phyloP scores from a whole-genome alignment of 2,797 vertebrate genomes.

The Hippoglossus hippoglossus region DNA sequence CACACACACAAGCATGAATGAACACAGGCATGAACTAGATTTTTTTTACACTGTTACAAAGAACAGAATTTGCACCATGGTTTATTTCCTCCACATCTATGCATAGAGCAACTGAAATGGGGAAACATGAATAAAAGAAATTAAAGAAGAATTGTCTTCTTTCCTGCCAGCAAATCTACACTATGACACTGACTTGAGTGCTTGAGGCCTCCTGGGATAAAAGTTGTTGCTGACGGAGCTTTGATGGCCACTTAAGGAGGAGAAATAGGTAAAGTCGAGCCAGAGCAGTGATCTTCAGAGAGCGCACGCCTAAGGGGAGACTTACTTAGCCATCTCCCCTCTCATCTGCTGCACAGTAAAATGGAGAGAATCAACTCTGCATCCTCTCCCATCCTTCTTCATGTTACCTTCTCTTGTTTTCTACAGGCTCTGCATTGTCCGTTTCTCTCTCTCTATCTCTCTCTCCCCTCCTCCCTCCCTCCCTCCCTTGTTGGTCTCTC shows the following conservation, averaged over 20 bases:
- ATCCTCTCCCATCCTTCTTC: slow-evolving; percentile 5
- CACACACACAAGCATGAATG: background rate
- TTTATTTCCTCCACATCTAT: background rate
- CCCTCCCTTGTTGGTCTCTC: slow-evolving; percentile 52
- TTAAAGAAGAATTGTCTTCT: slow-evolving; percentile 3
- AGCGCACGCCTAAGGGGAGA: slow-evolving; percentile 47
- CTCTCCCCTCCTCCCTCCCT: slow-evolving; percentile 14
- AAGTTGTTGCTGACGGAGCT: slow-evolving; percentile 45
- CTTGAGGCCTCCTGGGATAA: slow-evolving; percentile 33
- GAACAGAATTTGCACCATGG: background rate
- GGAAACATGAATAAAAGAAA: background rate
- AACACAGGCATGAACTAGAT: background rate
- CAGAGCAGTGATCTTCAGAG: slow-evolving; percentile 53
- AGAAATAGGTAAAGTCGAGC: slow-evolving; percentile 55
- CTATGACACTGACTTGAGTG: slow-evolving; percentile 32
- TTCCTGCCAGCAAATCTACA: slow-evolving; percentile 16
- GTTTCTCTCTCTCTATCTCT: slow-evolving; percentile 20
- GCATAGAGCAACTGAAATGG: background rate
- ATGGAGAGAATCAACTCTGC: slow-evolving; percentile 55
- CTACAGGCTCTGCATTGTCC: background rate
- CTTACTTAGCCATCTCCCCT: slow-evolving; percentile 41
- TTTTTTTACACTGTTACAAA: background rate
- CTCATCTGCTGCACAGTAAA: slow-evolving; percentile 49
- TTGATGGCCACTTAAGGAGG: slow-evolving; percentile 48
- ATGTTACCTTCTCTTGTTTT: too few species aligned